Base-by-base conservation (phyloP, 2,797 vertebrate species). In the Sebastes steindachneri region DNA sequence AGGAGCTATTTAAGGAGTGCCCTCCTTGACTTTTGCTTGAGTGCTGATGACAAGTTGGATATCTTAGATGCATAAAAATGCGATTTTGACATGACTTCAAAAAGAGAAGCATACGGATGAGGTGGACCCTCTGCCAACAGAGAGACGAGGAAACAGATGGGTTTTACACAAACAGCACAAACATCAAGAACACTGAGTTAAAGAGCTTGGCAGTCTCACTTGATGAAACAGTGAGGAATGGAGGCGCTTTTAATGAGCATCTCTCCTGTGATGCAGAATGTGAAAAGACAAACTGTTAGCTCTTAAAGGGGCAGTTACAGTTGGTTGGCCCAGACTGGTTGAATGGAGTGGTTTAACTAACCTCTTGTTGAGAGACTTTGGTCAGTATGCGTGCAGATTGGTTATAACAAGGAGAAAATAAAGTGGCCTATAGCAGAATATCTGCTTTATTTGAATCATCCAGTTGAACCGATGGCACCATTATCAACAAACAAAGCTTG, bases 101-200 rank as follows among this genome's bases (percentile, higher is more conserved):
- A 95, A 95, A 92, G 91, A 80, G 92, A 93, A 93, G 92, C 96
- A 96, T 95, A 96, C 94, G 95, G 96, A 94, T 91, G 94, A 95
- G 94, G 94, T 95, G 94, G 95, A 95, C 94, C 93, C 94, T 94
- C 91, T 96, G 96, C 96, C 95, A 95, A 91, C 90, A 89, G 92
- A 93, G 94, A 93, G 95, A 92, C 89, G 92, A 91, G 94, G 94
- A 96, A 96, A 93, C 96, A 96, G 96, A 96, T 96, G 96, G 96
- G 94, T 95, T 96, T 95, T 94, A 93, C 95, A 96, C 95, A 96
- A 96, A 96, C 95, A 95, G 94, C 95, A 86, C 94, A 95, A 95
- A 96, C 96, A 96, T 96, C 95, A 96, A 96, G 95, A 96, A 94
- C 92, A 93, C 93, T 91, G 94, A 96, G 95, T 92, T 95, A 96